Conservation (phyloP, 2,797 vertebrate genomes). For the Cirrhinus mrigala region DNA sequence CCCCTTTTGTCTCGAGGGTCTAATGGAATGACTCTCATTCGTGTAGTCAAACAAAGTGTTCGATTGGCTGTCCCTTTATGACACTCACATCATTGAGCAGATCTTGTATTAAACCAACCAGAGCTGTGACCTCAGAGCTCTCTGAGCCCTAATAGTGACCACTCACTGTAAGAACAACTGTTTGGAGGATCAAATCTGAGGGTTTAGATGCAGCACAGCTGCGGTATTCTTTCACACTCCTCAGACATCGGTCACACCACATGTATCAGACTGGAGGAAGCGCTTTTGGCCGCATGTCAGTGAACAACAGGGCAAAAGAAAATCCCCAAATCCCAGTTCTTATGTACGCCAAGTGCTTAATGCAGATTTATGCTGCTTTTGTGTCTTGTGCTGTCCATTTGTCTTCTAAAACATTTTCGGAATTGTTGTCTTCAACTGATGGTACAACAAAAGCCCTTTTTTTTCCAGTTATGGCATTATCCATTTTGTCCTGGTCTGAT, state of each 20-base stretch:
- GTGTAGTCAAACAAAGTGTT: constrained; percentile 2
- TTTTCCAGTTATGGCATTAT: constrained; percentile 18
- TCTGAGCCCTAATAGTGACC: neutral
- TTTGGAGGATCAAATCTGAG: constrained; percentile 26
- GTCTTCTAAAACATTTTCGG: constrained; percentile 6
- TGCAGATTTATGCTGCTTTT: constrained; percentile 1
- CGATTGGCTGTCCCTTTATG: neutral
- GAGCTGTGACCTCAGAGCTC: constrained; percentile 7
- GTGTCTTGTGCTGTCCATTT: neutral
- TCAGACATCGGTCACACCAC: constrained; percentile 17
- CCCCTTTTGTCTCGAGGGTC: neutral
- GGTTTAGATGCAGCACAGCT: constrained; percentile 46
- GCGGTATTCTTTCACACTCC: constrained; percentile 25
- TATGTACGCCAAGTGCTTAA: constrained; percentile 2
- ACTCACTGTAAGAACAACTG: neutral
- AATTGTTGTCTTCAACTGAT: constrained; percentile 1
- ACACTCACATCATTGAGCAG: neutral
- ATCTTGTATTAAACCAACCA: constrained; percentile 7
- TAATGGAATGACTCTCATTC: constrained; percentile 21
- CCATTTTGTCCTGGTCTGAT: constrained; percentile 1
- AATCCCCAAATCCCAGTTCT: constrained; percentile 15
- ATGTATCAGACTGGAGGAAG: neutral
- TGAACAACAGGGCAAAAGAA: neutral
- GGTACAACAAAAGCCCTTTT: constrained; percentile 13
- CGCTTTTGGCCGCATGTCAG: constrained; percentile 1